Evolutionary conservation across 2,888 invertebrate genomes (phyloP), one percentile per base, ranked within the genome.

Genomic region (Pollenia labialis): DNA sequence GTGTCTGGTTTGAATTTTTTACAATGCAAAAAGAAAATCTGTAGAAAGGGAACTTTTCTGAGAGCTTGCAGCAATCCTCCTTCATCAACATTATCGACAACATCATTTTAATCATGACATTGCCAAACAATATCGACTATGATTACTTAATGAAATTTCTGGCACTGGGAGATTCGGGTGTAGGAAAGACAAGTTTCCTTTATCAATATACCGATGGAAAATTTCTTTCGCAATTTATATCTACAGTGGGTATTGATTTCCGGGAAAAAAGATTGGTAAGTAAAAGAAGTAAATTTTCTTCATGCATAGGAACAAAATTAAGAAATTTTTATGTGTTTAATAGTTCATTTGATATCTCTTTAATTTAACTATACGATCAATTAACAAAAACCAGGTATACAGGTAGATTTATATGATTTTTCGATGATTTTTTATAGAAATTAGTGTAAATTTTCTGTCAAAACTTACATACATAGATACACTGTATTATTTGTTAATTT

Each of bases 241-340:
- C 99, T 4, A 99, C 99, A 14, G 99, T 99, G 84, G 99, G 99
- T 81, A 99, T 99, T 91, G 99, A 99, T 94, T 99, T 99, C 93
- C 95, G 98, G 92, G 99, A 99, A 94, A 99, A 99, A 94, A 95
- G 97, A 93, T 95, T 99, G 95, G 98, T 98, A 94, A 94, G 95
- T 92, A 87, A 40, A 62, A 46, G 18, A 10, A 68, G 9, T 11
- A 2, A 66, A 62, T 3, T 60, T 8, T 60, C 1, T 58, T 32
- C 32, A 58, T 32, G 16, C 6, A 62, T 42, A 9, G 32, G 18
- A 14, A n/a, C 32, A 66, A 14, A 32, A 2, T 12, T 2, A 12
- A 40, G 14, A 12, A 40, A 18, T 42, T 44, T 9, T 44, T 2
- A 32, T 32, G 3, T 32, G 3, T 32, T 32, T 4, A 32, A 32